These are phyloP conservation scores for Paramormyrops hopkinsi DNA, from an alignment of 2,797 vertebrate genomes.

Conservation along the genomic window DNA sequence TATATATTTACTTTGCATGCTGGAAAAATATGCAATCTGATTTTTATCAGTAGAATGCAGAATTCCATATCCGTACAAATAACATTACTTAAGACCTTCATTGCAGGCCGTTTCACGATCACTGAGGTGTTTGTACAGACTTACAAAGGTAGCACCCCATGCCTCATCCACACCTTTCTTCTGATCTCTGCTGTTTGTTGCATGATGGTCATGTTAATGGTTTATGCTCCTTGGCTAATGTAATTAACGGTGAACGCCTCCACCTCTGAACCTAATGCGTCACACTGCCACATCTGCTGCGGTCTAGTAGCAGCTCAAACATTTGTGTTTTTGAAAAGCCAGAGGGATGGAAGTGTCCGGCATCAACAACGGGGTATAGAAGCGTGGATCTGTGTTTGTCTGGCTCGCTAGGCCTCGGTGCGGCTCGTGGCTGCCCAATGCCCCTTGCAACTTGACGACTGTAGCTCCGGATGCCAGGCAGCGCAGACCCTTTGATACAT, in stretches of 20 bases:
- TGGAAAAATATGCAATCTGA: background rate
- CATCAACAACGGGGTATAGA: background rate
- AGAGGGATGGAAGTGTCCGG: background rate
- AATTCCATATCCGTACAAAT: background rate
- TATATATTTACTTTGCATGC: background rate
- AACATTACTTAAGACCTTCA: background rate
- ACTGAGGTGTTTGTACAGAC: background rate
- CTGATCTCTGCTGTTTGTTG: background rate
- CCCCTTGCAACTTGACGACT: slow-evolving; percentile 1
- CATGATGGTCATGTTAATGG: background rate
- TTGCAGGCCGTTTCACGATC: background rate
- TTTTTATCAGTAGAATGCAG: background rate
- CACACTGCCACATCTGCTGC: background rate
- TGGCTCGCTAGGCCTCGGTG: background rate
- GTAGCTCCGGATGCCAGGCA: slow-evolving; percentile 22
- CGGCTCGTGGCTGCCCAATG: background rate
- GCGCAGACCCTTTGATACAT: slow-evolving; percentile 13
- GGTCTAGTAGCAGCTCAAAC: background rate
- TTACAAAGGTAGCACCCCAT: background rate
- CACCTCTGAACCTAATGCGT: background rate
- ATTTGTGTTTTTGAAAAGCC: background rate
- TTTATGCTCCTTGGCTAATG: background rate
- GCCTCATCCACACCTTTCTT: background rate
- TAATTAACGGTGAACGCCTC: background rate
- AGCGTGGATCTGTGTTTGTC: background rate